Evolutionary conservation across 2,113 vertebrate genomes (phyloP), one percentile per base, ranked within the genome.

Genomic region (Mustelus asterias): DNA sequence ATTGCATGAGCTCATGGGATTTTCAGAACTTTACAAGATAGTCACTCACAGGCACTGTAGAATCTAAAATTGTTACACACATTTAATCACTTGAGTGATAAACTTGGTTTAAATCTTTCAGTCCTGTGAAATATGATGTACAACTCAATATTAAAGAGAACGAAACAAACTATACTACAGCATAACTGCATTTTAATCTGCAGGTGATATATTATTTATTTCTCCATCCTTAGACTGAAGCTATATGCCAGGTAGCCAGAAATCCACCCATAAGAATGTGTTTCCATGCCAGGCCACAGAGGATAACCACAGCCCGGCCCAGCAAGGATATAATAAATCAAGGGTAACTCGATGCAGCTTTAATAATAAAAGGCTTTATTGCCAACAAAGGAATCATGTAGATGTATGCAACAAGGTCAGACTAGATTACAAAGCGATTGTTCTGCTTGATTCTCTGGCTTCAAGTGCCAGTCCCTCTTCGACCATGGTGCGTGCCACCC

Each of bases 41-140:
- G 41, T 54, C 44, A 29, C 94, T 95, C 41, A 95, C 29, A 69
- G 54, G n/a, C 92, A 95, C 94, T 29, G 37, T 54, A 24, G 44
- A 44, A 29, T 72, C 41, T 54, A n/a, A 76, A 54, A 44, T 76
- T 41, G 48, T 76, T 95, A 72, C 26, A 72, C 33, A 54, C 69
- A 72, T 95, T 95, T 95, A 95, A 95, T 95, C 69, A 76, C 44
- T 72, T 70, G 94, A 54, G 11, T 72, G 94, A 95, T 95, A 95
- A 70, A 95, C 93, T 72, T 72, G 70, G 37, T 29, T 95, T 54
- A 95, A 70, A 44, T 24, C 37, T 37, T 94, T 94, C 92, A 94
- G 92, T 37, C 1, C 69, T 8, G 60, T 67, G 94, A 72, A 95
- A 76, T 72, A 95, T 95, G 94, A 70, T 95, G 29, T 95, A 72